phyloP scores from a whole-genome alignment of 2,888 invertebrate species.

The Bibio marci region DNA sequence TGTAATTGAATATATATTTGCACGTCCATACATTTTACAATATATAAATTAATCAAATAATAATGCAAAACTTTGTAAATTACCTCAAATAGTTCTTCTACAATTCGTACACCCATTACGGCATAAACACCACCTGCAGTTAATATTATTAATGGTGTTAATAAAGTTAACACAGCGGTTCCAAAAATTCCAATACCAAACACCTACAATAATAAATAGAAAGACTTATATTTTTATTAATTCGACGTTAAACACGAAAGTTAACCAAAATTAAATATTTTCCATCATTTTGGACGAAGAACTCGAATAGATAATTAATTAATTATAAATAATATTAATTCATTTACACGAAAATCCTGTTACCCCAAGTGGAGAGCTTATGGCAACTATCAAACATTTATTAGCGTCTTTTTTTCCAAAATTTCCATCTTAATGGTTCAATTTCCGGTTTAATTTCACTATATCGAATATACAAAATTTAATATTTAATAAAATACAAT shows the following conservation, averaged over 20 bases:
- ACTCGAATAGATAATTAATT: too few relatives aligned
- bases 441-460: constrained; percentile 1
- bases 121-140: constrained; percentile 24
- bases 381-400: too few relatives aligned
- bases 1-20: too few relatives aligned
- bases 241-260: too few relatives aligned
- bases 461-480: too few relatives aligned
- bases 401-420: constrained; percentile 60
- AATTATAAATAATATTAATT: too few relatives aligned
- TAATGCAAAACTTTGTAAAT: background rate
- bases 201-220: constrained; percentile 27
- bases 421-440: constrained; percentile 35
- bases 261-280: too few relatives aligned
- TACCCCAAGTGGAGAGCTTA: too few relatives aligned
- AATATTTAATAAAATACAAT: too few relatives aligned
- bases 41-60: background rate
- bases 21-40: too few relatives aligned
- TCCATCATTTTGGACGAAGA: too few relatives aligned
- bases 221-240: background rate
- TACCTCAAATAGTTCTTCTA: constrained; percentile 55
- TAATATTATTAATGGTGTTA: constrained; percentile 65
- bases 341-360: too few relatives aligned
- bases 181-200: constrained; percentile 62
- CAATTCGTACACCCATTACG: constrained; percentile 44
- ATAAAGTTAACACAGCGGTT: constrained; percentile 60